Conservation (phyloP, 2,113 vertebrate species). For the Macroglossus sobrinus region DNA sequence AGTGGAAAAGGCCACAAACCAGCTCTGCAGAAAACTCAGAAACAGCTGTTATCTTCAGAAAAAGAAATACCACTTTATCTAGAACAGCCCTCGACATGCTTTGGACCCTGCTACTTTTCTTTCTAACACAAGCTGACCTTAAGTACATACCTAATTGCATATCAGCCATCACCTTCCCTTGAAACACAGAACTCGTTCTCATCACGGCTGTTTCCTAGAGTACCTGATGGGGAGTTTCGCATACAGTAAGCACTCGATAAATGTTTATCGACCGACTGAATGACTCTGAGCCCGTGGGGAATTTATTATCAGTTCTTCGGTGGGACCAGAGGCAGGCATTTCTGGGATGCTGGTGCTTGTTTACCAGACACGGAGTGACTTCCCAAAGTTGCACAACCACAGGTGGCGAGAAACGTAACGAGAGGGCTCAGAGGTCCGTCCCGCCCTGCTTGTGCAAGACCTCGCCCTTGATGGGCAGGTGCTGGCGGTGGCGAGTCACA, state of each 20-base stretch:
- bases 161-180: neutral
- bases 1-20: neutral
- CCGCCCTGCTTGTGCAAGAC: neutral
- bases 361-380: neutral
- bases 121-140: neutral
- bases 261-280: neutral
- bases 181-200: neutral
- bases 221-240: neutral
- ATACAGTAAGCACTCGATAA: neutral
- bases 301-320: neutral
- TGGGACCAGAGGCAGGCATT: neutral
- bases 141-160: neutral
- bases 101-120: neutral
- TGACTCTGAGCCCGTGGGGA: neutral
- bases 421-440: neutral
- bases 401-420: neutral
- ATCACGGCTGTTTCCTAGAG: neutral
- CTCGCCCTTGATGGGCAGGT: neutral
- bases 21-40: neutral
- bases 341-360: neutral
- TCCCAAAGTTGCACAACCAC: neutral
- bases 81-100: too few relatives aligned
- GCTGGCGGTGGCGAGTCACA: neutral
- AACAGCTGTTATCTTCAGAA: neutral
- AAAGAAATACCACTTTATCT: neutral